Conservation (phyloP, 2,888 invertebrate genomes). For the Clitarchus hookeri region DNA sequence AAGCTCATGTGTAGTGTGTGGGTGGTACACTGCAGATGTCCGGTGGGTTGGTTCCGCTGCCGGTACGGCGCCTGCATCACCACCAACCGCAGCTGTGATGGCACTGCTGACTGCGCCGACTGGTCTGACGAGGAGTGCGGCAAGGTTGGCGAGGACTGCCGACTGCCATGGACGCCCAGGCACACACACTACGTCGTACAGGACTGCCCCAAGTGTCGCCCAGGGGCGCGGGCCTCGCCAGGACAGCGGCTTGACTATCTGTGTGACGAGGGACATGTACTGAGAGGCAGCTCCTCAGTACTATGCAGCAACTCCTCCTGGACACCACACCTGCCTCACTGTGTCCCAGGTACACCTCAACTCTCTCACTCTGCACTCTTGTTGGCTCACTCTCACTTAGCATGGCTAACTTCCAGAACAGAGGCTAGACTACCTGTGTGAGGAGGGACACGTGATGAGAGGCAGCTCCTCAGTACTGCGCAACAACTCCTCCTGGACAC, state of each 20-base stretch:
- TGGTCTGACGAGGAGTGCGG: constrained; percentile 34
- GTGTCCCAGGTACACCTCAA: constrained; percentile 25
- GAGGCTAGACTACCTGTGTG: constrained; percentile 35
- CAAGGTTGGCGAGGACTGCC: constrained; percentile 26
- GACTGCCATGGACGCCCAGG: constrained; percentile 28
- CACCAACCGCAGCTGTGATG: constrained; percentile 28
- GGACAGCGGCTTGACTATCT: constrained; percentile 31
- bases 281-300: constrained; percentile 29
- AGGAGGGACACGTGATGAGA: constrained; percentile 30
- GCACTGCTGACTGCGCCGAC: constrained; percentile 33
- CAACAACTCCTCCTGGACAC: constrained; percentile 31
- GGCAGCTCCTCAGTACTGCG: constrained; percentile 31
- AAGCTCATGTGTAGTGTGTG: no score
- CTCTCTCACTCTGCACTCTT: no score
- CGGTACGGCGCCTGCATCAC: constrained; percentile 35
- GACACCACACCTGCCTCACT: constrained; percentile 35
- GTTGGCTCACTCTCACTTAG: no score
- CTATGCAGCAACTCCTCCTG: constrained; percentile 32
- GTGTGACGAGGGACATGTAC: constrained; percentile 33
- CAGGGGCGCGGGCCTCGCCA: constrained; percentile 28
- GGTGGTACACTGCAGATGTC: constrained; percentile 26
- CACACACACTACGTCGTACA: constrained; percentile 24
- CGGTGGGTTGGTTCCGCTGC: constrained; percentile 33
- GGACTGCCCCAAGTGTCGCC: not conserved
- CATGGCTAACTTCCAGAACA: no score